Evolutionary conservation across 2,113 vertebrate genomes (phyloP), one percentile per base, ranked within the genome.

Genomic region (Merops nubicus): DNA sequence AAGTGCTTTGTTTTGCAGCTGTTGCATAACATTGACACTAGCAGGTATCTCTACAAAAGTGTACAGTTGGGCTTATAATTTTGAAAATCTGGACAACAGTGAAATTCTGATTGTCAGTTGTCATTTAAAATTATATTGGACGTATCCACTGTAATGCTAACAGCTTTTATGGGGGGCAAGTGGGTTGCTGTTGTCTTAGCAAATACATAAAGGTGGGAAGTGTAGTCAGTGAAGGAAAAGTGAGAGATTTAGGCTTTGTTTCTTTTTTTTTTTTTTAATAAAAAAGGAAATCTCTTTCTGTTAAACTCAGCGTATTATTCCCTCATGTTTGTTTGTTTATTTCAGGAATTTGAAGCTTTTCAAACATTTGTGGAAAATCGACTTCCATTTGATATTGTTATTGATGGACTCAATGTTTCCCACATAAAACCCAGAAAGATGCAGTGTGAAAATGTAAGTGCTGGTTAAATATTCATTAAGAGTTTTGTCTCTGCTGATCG

Each of bases 361-460:
- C 98, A 98, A 92, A 79, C n/a, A 6, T 99, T 99, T 97, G 97
- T 99, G 91, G 98, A 98, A 95, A 96, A 48, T 73, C 97, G 67
- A 63, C 98, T 98, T 45, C 97, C 98, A 0, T 99, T 99, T 97
- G 99, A 99, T 97, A 97, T 99, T 91, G 98, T 99, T 48, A 96
- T 99, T 12, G 99, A 99, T 88, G 99, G 99, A 34, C 98, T 99
- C 91, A 99, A 99, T 86, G 98, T 99, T 75, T 99, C 98, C 78
- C 98, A 98, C 84, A 82, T 97, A 70, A 93, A 93, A 50, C 51
- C 72, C 88, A 98, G 86, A 86, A 96, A 12, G 82, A 96, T 79
- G 48, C 97, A 95, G 28, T 99, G 99, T 42, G 96, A 98, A 96
- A 98, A 96, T 83, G 99, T 99, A 97, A 99, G 99, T 98, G 91